Evolutionary conservation across 2,113 vertebrate genomes (phyloP).

Genomic region (Elephas maximus): DNA sequence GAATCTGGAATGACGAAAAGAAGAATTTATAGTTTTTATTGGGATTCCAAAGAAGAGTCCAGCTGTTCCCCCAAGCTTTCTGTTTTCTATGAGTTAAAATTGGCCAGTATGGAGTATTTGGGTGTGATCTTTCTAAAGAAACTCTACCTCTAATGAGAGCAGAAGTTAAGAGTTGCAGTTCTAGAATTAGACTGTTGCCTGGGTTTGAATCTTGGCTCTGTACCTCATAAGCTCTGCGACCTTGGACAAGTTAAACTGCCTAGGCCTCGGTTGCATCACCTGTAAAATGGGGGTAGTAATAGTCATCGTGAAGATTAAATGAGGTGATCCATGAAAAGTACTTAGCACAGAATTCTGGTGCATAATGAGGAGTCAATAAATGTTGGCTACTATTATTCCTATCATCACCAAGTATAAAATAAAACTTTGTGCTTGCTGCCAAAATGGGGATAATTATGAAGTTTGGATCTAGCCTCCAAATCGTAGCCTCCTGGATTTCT

Average conservation of each 20-base stretch:
- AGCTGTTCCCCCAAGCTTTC: background rate
- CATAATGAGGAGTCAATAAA: conserved; percentile 24
- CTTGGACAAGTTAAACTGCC: conserved; percentile 66
- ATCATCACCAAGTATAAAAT: conserved; percentile 48
- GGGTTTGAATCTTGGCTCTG: conserved; percentile 32
- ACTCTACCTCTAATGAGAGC: conserved; percentile 15
- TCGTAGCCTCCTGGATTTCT: background rate
- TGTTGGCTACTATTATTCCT: background rate
- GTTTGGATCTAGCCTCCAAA: conserved; percentile 31
- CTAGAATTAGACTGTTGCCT: conserved; percentile 20
- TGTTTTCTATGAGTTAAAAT: conserved; percentile 55
- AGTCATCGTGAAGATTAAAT: conserved; percentile 29
- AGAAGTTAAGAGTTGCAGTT: conserved; percentile 18
- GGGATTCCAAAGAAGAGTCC: conserved; percentile 43
- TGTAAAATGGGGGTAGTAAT: conserved; percentile 20
- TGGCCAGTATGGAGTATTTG: background rate
- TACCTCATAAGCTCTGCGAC: conserved; percentile 34
- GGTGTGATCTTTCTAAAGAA: conserved; percentile 12
- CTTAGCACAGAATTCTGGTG: conserved; percentile 47
- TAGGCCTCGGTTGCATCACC: conserved; percentile 3
- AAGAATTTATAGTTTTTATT: conserved; percentile 62
- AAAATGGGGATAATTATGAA: conserved; percentile 42
- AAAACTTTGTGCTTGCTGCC: background rate
- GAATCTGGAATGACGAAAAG: conserved; percentile 43
- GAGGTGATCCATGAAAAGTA: conserved; percentile 24